Conservation (phyloP, 2,113 vertebrate species). For the Grantiella picta region DNA sequence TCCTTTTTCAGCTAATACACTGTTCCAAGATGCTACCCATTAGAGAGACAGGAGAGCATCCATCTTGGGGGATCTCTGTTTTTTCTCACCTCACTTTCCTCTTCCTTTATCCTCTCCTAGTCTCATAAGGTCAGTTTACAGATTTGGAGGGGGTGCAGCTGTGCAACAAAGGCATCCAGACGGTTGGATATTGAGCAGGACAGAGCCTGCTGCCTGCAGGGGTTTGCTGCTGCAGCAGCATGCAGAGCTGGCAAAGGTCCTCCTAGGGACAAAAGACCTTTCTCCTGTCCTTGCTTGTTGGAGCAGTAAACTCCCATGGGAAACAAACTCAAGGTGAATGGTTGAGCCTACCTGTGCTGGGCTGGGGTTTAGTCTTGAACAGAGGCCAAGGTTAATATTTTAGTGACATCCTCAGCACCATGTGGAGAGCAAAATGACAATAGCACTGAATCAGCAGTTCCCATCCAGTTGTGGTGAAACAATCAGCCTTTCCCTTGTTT, state of each 20-base stretch:
- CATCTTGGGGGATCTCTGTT: not conserved
- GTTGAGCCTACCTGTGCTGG: not conserved
- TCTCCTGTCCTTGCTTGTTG: not conserved
- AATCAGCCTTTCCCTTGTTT: not conserved
- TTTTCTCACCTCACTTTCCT: not conserved
- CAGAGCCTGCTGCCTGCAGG: not conserved
- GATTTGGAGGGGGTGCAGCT: not conserved
- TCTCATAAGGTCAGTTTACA: not conserved
- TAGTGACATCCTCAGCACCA: not conserved
- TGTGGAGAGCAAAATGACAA: not conserved
- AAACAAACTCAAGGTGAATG: not conserved
- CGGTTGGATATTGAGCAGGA: not conserved
- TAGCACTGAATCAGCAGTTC: not conserved
- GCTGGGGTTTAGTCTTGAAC: not conserved
- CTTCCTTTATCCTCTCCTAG: not conserved
- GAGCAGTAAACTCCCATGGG: not conserved
- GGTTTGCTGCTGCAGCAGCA: not conserved
- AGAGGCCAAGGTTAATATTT: conserved; percentile 40
- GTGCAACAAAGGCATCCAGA: not conserved
- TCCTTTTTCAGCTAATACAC: not conserved
- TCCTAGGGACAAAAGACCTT: not conserved
- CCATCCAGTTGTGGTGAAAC: not conserved
- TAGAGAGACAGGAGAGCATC: not conserved
- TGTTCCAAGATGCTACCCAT: not conserved
- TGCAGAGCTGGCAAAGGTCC: not conserved